phyloP scores from a whole-genome alignment of 2,113 vertebrate species.

The Mugil cephalus region DNA sequence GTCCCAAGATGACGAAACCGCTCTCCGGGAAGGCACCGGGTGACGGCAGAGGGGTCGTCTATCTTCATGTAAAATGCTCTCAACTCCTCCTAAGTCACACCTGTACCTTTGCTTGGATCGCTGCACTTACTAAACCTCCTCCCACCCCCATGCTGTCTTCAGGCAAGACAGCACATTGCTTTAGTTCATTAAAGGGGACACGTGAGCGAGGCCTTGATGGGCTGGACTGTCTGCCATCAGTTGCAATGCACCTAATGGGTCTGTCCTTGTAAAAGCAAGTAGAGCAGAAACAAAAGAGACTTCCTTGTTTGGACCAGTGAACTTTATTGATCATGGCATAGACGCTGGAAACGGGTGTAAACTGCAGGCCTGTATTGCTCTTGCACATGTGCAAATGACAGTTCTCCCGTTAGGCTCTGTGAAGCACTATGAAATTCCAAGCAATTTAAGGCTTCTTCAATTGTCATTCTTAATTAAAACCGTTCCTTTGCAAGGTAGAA shows the following conservation, averaged over 20 bases:
- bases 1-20: too few species aligned
- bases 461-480: background rate
- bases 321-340: slow-evolving; percentile 51
- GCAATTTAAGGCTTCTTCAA: background rate
- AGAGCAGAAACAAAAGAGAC: slow-evolving; percentile 53
- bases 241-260: slow-evolving; percentile 61
- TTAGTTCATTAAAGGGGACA: slow-evolving; percentile 59
- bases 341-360: background rate
- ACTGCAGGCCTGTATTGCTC: background rate
- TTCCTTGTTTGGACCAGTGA: slow-evolving; percentile 37
- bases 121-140: background rate
- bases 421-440: background rate
- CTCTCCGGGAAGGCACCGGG: too few species aligned
- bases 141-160: slow-evolving; percentile 18
- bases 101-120: slow-evolving; percentile 3
- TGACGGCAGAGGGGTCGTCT: too few species aligned
- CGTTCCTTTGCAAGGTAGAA: background rate
- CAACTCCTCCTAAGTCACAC: background rate
- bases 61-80: too few species aligned
- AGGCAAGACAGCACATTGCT: slow-evolving; percentile 52
- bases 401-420: background rate
- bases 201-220: slow-evolving; percentile 64
- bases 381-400: background rate
- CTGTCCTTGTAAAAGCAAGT: slow-evolving; percentile 65
- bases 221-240: slow-evolving; percentile 48